phyloP scores from a whole-genome alignment of 2,113 vertebrate genomes.

The Arizona elegans region DNA sequence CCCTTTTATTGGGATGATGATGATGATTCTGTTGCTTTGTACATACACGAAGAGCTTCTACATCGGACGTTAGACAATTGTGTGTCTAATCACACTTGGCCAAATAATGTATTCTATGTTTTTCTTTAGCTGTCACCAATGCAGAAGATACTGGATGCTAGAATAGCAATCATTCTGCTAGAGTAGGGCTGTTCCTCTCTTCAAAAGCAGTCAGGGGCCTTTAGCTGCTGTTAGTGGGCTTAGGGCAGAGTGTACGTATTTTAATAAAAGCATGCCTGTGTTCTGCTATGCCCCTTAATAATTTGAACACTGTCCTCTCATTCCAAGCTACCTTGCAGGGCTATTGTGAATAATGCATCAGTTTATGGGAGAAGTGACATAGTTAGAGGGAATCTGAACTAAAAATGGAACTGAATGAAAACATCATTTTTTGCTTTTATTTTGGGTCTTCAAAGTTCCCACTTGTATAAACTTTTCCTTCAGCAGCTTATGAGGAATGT shows the following conservation, averaged over 20 bases:
- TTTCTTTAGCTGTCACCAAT: background rate
- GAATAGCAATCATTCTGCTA: background rate
- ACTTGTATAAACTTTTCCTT: background rate
- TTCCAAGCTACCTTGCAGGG: background rate
- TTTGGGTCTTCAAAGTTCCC: background rate
- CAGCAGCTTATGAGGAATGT: background rate
- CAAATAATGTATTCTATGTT: background rate
- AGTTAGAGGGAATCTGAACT: background rate
- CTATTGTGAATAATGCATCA: background rate
- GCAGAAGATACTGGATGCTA: background rate
- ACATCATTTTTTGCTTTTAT: background rate
- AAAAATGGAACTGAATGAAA: background rate
- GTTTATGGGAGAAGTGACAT: background rate
- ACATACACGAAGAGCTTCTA: background rate
- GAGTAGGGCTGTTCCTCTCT: background rate
- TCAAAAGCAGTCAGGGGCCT: background rate
- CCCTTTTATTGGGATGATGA: background rate
- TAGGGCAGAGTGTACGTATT: no score
- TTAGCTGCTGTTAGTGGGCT: background rate
- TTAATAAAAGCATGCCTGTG: background rate
- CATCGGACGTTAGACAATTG: background rate
- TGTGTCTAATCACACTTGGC: background rate
- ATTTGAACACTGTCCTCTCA: background rate
- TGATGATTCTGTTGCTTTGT: background rate
- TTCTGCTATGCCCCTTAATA: background rate